These are phyloP conservation scores for Pammene fasciana DNA, from an alignment of 2,888 invertebrate species.

Conservation along the genomic window DNA sequence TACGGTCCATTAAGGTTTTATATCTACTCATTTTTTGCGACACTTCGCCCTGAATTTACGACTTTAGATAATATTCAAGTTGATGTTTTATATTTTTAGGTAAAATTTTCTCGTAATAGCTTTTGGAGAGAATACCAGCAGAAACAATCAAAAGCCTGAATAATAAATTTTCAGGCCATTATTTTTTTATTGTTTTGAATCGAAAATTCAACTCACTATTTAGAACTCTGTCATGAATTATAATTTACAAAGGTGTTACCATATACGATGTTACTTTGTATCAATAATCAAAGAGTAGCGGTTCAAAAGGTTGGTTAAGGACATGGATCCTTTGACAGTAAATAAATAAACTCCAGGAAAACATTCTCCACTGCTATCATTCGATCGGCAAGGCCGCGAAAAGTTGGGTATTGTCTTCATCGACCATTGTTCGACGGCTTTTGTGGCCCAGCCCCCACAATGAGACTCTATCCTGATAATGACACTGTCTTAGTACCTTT, in stretches of 20 bases:
- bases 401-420: conserved; percentile 43
- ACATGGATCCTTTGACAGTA: no score
- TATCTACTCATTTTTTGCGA: conserved; percentile 6
- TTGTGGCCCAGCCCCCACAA: conserved; percentile 47
- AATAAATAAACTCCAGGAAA: conserved; percentile 21
- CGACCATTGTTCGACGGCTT: conserved; percentile 45
- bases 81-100: background rate
- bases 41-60: conserved; percentile 1
- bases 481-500: conserved; percentile 56
- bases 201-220: no score
- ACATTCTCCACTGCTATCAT: conserved; percentile 22
- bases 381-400: conserved; percentile 24
- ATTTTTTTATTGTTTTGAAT: no score
- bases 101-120: background rate
- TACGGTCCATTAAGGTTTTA: conserved; percentile 6
- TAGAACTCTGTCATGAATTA: no score
- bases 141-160: background rate
- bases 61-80: conserved; percentile 11
- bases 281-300: no score
- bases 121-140: background rate
- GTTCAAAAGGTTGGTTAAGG: no score
- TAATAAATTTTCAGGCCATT: background rate
- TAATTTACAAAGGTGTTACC: no score
- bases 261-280: no score
- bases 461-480: conserved; percentile 57